A percentile compares a stretch with the other conserved stretches of the same genome.
phyloP scores from a whole-genome alignment of 2,797 vertebrate genomes.

The Chloroceryle inda region DNA sequence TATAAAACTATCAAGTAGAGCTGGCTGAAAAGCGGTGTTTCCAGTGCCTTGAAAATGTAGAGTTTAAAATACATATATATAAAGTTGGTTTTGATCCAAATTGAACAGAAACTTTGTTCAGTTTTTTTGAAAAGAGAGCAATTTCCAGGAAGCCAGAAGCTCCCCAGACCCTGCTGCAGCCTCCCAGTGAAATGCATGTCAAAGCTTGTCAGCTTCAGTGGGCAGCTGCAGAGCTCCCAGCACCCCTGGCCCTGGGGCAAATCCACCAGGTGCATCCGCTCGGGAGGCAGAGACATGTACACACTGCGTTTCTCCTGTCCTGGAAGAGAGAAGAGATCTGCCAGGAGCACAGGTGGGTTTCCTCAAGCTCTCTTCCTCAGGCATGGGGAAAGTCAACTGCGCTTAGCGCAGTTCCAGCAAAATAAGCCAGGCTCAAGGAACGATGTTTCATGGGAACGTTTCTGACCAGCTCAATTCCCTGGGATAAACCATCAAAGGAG shows the following conservation, averaged over 20 bases:
- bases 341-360: conserved; percentile 62
- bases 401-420: not conserved
- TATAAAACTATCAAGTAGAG: conserved; percentile 72
- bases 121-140: conserved; percentile 16
- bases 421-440: conserved; percentile 9
- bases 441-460: not conserved
- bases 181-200: not conserved
- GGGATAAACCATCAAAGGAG: conserved; percentile 20
- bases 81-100: conserved; percentile 48
- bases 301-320: not conserved
- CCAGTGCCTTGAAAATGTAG: conserved; percentile 48
- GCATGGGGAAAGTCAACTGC: not conserved
- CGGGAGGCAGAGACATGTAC: not conserved
- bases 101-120: conserved; percentile 26
- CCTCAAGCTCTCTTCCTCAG: conserved; percentile 44
- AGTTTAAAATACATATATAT: not conserved
- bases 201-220: not conserved
- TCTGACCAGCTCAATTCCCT: not conserved
- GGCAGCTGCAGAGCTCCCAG: conserved; percentile 58
- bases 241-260: conserved; percentile 52
- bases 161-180: conserved; percentile 45
- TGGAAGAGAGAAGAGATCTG: conserved; percentile 32
- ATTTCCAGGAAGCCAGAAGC: conserved; percentile 70
- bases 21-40: conserved; percentile 63
- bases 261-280: conserved; percentile 60